A percentile compares a stretch with the other conserved stretches of the same genome.
Evolutionary conservation across 2,797 vertebrate genomes (phyloP).

Genomic region (Gouania willdenowi): DNA sequence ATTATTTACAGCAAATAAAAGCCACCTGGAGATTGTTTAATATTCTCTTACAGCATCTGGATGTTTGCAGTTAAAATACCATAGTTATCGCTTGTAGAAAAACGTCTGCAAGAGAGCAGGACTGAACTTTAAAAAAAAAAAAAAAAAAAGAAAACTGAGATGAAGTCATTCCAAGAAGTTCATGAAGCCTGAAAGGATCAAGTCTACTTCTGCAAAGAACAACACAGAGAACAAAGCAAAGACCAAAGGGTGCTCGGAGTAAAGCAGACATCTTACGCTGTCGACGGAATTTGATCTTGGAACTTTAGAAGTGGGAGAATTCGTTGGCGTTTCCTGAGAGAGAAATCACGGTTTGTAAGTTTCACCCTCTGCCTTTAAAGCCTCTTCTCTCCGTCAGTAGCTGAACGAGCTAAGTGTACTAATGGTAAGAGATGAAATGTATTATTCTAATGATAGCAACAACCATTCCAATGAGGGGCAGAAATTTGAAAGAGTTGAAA

Average conservation of each 20-base stretch:
- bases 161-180: constrained; percentile 37
- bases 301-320: constrained; percentile 48
- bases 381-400: too few species aligned
- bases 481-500: too few species aligned
- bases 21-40: constrained; percentile 12
- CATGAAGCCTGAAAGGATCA: constrained; percentile 23
- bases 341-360: constrained; percentile 59
- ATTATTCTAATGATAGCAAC: too few species aligned
- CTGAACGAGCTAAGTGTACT: too few species aligned
- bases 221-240: constrained; percentile 40
- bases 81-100: constrained; percentile 2
- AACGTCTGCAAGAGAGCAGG: constrained; percentile 10
- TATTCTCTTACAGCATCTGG: constrained; percentile 3
- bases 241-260: constrained; percentile 28
- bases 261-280: constrained; percentile 69
- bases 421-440: too few species aligned
- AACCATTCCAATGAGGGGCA: too few species aligned
- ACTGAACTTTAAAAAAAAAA: constrained; percentile 9
- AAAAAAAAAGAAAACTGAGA: constrained; percentile 44
- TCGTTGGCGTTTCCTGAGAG: constrained; percentile 70
- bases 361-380: not conserved
- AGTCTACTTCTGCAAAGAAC: constrained; percentile 26
- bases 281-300: constrained; percentile 60
- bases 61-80: constrained; percentile 5
- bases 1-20: constrained; percentile 10